Conservation (phyloP, 2,888 invertebrate species). For the Stenichneumon culpator region DNA sequence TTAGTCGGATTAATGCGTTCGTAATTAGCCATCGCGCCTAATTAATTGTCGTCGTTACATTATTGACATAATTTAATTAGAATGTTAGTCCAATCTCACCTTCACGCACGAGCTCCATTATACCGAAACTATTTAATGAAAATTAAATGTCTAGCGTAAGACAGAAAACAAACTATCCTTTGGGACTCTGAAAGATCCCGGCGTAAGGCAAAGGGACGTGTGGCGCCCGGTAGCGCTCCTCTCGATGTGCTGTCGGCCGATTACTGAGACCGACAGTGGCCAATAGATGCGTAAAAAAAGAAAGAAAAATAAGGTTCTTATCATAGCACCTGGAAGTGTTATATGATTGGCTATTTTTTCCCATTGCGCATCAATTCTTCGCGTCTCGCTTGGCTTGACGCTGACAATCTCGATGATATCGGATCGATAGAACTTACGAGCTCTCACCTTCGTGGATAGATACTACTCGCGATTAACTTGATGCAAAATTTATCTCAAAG, state of each 20-base stretch:
- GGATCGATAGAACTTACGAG: background rate
- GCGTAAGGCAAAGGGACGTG: background rate
- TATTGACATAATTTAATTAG: background rate
- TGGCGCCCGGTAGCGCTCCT: conserved; percentile 46
- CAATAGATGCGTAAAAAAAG: conserved; percentile 42
- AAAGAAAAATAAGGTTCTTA: conserved; percentile 38
- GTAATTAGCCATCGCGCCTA: background rate
- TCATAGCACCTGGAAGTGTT: conserved; percentile 36
- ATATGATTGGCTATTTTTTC: conserved; percentile 51
- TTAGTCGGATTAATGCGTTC: background rate
- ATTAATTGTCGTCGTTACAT: background rate
- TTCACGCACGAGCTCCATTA: conserved; percentile 62
- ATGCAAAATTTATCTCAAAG: background rate
- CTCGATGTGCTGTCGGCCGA: conserved; percentile 37
- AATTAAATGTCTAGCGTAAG: background rate
- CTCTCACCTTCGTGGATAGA: background rate
- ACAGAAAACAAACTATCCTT: conserved; percentile 12
- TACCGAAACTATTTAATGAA: conserved; percentile 9
- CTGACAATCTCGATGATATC: conserved; percentile 4
- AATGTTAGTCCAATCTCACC: conserved; percentile 38
- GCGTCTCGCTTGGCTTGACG: background rate
- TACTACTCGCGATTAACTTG: background rate
- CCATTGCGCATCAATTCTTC: conserved; percentile 8
- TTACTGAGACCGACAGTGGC: conserved; percentile 46
- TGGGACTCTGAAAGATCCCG: background rate